A percentile compares a stretch with the other conserved stretches of the same genome.
Conservation (phyloP, 92 coral and sea anemone species). For the Epizoanthus scotinus region DNA sequence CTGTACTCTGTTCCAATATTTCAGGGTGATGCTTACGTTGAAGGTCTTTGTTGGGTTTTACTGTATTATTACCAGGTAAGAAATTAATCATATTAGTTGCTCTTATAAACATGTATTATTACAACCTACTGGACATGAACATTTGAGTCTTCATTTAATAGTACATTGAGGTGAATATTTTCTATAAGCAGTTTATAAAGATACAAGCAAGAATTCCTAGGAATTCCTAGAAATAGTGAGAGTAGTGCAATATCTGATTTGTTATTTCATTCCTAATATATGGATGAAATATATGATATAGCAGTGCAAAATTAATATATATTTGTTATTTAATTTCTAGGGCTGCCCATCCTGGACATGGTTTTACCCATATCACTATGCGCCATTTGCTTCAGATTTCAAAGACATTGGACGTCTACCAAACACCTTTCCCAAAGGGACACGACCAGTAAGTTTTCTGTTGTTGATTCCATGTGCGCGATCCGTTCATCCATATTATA, state of each 20-base stretch:
- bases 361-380: constrained; percentile 96
- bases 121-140: too few relatives aligned
- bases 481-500: not conserved
- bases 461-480: not conserved
- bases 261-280: too few relatives aligned
- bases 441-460: constrained; percentile 78
- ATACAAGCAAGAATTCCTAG: too few relatives aligned
- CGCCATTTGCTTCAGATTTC: constrained; percentile 99
- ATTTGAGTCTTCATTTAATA: too few relatives aligned
- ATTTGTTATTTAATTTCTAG: constrained; percentile 36
- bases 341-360: constrained; percentile 99
- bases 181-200: too few relatives aligned
- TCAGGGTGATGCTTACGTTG: constrained; percentile 97
- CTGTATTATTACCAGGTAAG: constrained; percentile 85
- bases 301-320: too few relatives aligned
- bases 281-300: too few relatives aligned
- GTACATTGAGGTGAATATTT: too few relatives aligned
- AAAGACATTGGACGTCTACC: constrained; percentile 77
- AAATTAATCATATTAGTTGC: not conserved
- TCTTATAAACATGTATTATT: not conserved
- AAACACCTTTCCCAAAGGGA: constrained; percentile 82
- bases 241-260: too few relatives aligned
- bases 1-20: not conserved
- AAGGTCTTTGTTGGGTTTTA: constrained; percentile 98
- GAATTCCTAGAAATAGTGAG: too few relatives aligned